These are phyloP conservation scores for Smittia sp. DNA, from an alignment of 2,888 invertebrate genomes.

Conservation along the genomic window DNA sequence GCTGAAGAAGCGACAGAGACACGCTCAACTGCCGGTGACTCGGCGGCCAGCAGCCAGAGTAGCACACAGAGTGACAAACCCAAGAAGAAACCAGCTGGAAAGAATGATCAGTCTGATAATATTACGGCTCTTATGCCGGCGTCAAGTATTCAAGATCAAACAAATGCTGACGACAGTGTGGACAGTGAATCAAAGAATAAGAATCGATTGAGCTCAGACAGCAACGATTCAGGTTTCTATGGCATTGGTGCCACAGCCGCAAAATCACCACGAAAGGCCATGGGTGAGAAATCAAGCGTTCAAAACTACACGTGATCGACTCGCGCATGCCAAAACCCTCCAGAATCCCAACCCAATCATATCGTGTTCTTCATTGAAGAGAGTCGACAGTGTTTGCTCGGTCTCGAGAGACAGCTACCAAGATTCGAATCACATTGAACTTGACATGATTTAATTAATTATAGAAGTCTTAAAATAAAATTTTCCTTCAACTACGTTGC, in stretches of 20 bases:
- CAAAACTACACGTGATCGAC: not conserved
- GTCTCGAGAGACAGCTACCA: not conserved
- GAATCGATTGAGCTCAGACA: constrained; percentile 67
- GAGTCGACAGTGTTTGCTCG: not conserved
- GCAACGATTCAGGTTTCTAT: constrained; percentile 82
- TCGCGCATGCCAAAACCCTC: not conserved
- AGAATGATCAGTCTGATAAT: not conserved
- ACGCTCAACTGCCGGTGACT: not conserved
- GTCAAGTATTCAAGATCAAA: not conserved
- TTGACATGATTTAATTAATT: constrained; percentile 32
- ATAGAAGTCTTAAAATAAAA: not conserved
- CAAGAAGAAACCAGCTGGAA: not conserved
- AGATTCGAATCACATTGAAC: constrained; percentile 31
- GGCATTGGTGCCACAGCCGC: constrained; percentile 66
- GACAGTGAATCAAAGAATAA: constrained; percentile 47
- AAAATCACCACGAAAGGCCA: constrained; percentile 63
- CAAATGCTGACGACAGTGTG: constrained; percentile 20
- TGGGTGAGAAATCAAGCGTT: constrained; percentile 48
- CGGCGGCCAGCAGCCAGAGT: constrained; percentile 30
- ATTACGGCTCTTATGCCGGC: constrained; percentile 24
- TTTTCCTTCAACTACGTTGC: not conserved
- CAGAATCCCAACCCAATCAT: not conserved
- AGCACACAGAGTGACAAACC: constrained; percentile 32
- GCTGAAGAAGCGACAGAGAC: constrained; percentile 52
- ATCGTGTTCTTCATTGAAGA: not conserved